Percentiles rank a stretch among this genome's conserved stretches.
These are phyloP conservation scores for Lepidochrysops patricia DNA, from an alignment of 2,888 invertebrate genomes.

Conservation along the genomic window DNA sequence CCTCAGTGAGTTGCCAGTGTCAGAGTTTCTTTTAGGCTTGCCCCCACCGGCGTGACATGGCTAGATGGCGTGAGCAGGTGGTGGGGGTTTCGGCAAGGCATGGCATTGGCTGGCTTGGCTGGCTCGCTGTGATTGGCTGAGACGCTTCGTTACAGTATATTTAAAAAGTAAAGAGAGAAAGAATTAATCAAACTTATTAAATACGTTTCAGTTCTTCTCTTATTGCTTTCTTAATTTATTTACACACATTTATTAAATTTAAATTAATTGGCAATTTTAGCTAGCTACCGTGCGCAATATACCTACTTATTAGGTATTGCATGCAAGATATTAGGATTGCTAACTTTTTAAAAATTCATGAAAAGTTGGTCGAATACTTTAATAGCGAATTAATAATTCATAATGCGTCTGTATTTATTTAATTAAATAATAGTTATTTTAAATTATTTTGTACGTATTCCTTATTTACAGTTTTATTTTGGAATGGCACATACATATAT, in stretches of 20 bases:
- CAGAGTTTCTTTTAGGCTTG: too few species aligned
- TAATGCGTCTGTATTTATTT: neutral
- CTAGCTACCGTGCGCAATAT: neutral
- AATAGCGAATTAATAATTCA: neutral
- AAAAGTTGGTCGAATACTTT: neutral
- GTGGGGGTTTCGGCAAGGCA: too few species aligned
- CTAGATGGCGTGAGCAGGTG: too few species aligned
- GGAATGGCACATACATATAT: conserved; percentile 28
- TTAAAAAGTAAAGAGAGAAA: neutral
- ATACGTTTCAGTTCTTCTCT: neutral
- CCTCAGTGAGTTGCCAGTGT: too few species aligned
- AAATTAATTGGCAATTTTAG: neutral
- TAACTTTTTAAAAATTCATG: neutral
- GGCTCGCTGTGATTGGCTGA: too few species aligned
- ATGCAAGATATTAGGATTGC: neutral
- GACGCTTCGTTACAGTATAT: neutral
- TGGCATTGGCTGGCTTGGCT: too few species aligned
- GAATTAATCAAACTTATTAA: neutral
- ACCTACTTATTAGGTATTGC: neutral
- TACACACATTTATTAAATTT: neutral
- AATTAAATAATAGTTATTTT: conserved; percentile 1
- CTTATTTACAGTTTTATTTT: conserved; percentile 26
- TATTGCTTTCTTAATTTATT: neutral
- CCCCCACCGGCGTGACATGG: too few species aligned
- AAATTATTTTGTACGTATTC: conserved; percentile 8